Percentiles rank a stretch among this genome's conserved stretches.
These are phyloP conservation scores for Sebastes goodei DNA, from an alignment of 2,797 vertebrate species.

Conservation along the genomic window DNA sequence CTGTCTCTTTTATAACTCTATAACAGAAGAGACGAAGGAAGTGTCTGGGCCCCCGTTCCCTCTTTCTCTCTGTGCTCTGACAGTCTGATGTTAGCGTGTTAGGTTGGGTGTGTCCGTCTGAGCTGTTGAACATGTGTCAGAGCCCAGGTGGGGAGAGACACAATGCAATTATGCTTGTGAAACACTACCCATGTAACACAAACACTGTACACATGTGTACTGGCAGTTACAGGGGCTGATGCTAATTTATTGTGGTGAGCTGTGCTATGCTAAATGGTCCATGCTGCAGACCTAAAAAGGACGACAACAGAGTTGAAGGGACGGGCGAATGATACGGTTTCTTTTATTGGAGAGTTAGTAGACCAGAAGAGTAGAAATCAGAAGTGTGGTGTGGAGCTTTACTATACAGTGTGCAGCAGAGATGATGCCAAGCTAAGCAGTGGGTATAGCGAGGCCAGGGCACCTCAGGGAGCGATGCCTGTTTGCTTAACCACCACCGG, in stretches of 20 bases:
- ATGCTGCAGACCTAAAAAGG: conserved; percentile 34
- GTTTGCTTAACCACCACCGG: conserved; percentile 51
- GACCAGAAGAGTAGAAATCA: not conserved
- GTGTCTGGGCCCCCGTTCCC: not conserved
- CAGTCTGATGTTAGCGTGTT: conserved; percentile 47
- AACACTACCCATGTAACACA: conserved; percentile 67
- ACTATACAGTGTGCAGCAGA: not conserved
- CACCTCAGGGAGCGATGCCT: conserved; percentile 32
- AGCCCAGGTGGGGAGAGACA: conserved; percentile 67
- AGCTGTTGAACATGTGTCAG: conserved; percentile 75
- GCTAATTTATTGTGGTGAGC: conserved; percentile 72
- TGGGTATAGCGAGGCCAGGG: conserved; percentile 17
- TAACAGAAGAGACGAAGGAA: not conserved
- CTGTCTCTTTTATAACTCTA: conserved; percentile 27
- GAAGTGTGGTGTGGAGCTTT: not conserved
- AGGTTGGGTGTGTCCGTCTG: conserved; percentile 66
- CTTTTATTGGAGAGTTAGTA: conserved; percentile 39
- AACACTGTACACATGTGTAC: conserved; percentile 55
- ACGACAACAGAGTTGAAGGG: conserved; percentile 13
- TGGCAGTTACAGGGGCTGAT: conserved; percentile 55
- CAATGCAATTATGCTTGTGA: conserved; percentile 80
- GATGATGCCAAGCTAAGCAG: conserved; percentile 52
- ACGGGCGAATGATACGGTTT: not conserved
- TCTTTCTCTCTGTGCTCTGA: conserved; percentile 6
- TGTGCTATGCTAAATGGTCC: conserved; percentile 57